Conservation (phyloP, 1,140 invertebrate genomes). For the Aphidius ervi region DNA sequence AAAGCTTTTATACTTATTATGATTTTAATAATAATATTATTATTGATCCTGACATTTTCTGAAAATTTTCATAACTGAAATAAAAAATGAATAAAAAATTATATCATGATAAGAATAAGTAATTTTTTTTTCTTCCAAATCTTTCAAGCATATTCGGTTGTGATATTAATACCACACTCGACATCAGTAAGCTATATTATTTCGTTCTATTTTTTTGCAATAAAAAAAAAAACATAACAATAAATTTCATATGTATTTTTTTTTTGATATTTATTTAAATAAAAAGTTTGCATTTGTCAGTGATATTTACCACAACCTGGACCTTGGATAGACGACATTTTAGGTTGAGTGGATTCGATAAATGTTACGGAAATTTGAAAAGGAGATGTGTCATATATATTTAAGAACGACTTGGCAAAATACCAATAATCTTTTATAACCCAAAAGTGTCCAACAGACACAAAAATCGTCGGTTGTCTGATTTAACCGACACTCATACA, state of each 20-base stretch:
- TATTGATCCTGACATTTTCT: no score
- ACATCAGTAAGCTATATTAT: background rate
- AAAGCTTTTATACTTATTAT: no score
- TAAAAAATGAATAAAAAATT: no score
- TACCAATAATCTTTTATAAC: slow-evolving; percentile 35
- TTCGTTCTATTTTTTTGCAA: background rate
- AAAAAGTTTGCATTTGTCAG: background rate
- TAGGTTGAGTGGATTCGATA: slow-evolving; percentile 27
- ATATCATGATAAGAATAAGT: no score
- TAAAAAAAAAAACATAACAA: background rate
- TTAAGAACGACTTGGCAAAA: slow-evolving; percentile 30
- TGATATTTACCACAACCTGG: slow-evolving; percentile 16
- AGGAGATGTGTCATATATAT: slow-evolving; percentile 23
- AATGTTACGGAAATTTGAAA: slow-evolving; percentile 26
- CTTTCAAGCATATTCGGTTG: no score
- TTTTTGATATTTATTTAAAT: slow-evolving; percentile 9
- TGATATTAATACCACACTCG: background rate
- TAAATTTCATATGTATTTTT: background rate
- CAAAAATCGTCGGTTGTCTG: no score
- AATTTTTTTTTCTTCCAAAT: no score
- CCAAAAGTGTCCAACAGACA: no score
- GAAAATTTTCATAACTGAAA: no score
- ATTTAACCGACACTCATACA: no score
- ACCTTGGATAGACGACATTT: slow-evolving; percentile 24
- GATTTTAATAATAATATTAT: no score